Base-by-base conservation (phyloP, 2,888 invertebrate genomes). In the Cheilosia vulpina region DNA sequence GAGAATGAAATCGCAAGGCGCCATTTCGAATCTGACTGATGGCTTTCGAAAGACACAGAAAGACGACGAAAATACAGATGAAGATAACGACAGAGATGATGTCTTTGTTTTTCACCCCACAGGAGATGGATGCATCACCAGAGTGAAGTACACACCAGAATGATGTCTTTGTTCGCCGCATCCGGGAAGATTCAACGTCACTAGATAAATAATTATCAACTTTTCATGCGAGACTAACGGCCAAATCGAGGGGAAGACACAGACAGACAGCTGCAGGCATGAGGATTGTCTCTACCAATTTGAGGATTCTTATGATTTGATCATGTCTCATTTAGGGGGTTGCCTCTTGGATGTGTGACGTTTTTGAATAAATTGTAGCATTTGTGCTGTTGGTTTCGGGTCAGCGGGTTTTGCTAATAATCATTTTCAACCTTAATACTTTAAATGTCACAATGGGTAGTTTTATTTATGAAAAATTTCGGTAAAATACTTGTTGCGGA, bases 21-120 rank as follows among this genome's bases (percentile, higher is more conserved):
- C 72, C 77, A 78, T 78, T 73, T 73, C 43, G 21, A 68, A 73
- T 63, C 68, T 68, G 83, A 83, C 55, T 68, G 73, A 83, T 82
- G 43, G 68, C 72, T 83, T 78, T 73, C 43, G 53, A 83, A 62
- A 63, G 60, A 19, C 47, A 24, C 9, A 38, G 9, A 47, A 21
- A 57, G 31, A 57, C 38, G 47, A 47, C 52, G 55, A 21, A 45
- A 21, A 41, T 5, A 24, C 15, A 62, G 21, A 62, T 57, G 55
- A 47, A 50, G 47, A 47, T 11, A 47, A 53, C 19, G 1, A 41
- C 34, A 2, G 45, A 69, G 24, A 62, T 43, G 47, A 55, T 53
- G 52, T 38, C 66, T 41, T 66, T 66, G 58, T 41, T 72, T 60
- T 66, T 17, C 41, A 17, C 13, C 21, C 41, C 17, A 9, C 34